phyloP scores from a whole-genome alignment of 2,113 vertebrate genomes.

The Isichthys henryi region DNA sequence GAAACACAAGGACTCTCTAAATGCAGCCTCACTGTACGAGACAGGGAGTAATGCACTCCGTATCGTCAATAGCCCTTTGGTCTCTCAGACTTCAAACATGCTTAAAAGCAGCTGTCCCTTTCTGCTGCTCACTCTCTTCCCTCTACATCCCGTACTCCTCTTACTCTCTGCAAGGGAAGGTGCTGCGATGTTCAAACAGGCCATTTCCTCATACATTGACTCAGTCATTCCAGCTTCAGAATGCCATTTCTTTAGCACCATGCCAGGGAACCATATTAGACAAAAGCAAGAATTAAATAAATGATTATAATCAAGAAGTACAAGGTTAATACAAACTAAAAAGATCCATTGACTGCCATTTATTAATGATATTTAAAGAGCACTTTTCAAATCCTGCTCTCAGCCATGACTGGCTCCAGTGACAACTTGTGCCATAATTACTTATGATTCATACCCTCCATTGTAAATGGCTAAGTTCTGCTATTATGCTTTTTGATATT shows the following conservation, averaged over 20 bases:
- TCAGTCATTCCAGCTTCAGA: constrained; percentile 25
- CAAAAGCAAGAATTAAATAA: constrained; percentile 24
- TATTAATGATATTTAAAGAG: neutral
- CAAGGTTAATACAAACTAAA: constrained; percentile 13
- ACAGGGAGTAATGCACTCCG: neutral
- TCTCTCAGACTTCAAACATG: constrained; percentile 32
- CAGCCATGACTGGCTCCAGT: neutral
- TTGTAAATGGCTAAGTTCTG: neutral
- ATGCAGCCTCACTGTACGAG: neutral
- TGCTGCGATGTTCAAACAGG: constrained; percentile 1
- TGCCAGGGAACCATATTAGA: constrained; percentile 25
- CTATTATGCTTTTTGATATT: neutral
- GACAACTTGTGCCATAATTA: neutral
- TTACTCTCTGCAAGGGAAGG: neutral
- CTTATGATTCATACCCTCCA: neutral
- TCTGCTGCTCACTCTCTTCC: neutral
- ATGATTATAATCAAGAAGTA: constrained; percentile 30
- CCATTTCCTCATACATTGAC: constrained; percentile 24
- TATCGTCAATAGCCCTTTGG: constrained; percentile 27
- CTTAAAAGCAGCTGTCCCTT: constrained; percentile 20
- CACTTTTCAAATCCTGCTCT: neutral
- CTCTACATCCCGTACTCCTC: neutral
- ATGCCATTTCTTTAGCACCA: constrained; percentile 40
- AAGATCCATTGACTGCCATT: neutral
- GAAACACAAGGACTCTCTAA: constrained; percentile 4